Evolutionary conservation across 2,888 invertebrate genomes (phyloP).

Genomic region (Mellilla xanthometata): DNA sequence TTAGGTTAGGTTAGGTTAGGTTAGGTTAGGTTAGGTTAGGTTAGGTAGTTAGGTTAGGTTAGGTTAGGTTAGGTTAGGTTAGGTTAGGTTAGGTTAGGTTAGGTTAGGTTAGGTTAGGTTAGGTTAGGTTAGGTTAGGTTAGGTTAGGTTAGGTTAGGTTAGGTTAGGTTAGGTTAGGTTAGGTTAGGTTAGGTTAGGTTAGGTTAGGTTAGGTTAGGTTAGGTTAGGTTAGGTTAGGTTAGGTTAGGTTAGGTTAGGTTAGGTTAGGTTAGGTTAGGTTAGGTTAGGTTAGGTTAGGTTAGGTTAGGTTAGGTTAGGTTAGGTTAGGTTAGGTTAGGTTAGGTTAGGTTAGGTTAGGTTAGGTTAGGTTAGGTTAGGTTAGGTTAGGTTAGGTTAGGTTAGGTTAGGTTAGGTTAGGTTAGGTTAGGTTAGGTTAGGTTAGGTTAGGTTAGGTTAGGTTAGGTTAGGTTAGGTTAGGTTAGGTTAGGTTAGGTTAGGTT

Average conservation of each 20-base stretch:
- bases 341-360: slow-evolving; percentile 15
- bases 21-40: slow-evolving; percentile 25
- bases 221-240: slow-evolving; percentile 14
- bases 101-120: slow-evolving; percentile 29
- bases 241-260: slow-evolving; percentile 20
- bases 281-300: slow-evolving; percentile 24
- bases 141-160: slow-evolving; percentile 26
- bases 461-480: slow-evolving; percentile 31
- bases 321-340: slow-evolving; percentile 14
- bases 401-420: slow-evolving; percentile 16
- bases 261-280: slow-evolving; percentile 23
- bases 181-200: slow-evolving; percentile 27
- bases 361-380: slow-evolving; percentile 20
- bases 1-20: slow-evolving; percentile 29
- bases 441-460: slow-evolving; percentile 27
- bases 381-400: slow-evolving; percentile 18
- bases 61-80: slow-evolving; percentile 28
- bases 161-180: slow-evolving; percentile 28
- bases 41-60: slow-evolving; percentile 26
- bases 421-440: slow-evolving; percentile 19
- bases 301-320: slow-evolving; percentile 20
- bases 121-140: slow-evolving; percentile 25
- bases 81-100: slow-evolving; percentile 29
- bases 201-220: slow-evolving; percentile 21
- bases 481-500: slow-evolving; percentile 33